A percentile compares a stretch with the other conserved stretches of the same genome.
These are phyloP conservation scores for Hylomyscus alleni DNA, from an alignment of 2,797 vertebrate genomes.

Conservation along the genomic window DNA sequence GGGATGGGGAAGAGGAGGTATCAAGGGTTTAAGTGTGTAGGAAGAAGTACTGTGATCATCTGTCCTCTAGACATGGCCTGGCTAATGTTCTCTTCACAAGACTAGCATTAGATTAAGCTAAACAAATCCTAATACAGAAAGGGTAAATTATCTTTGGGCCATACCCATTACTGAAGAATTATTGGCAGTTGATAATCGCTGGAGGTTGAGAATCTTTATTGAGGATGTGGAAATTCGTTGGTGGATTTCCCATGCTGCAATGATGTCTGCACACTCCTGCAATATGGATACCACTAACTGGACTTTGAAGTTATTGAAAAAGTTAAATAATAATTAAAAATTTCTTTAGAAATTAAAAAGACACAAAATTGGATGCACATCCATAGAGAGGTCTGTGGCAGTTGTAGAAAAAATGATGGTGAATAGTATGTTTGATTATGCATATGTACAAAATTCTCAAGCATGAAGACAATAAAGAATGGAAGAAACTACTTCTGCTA, in stretches of 20 bases:
- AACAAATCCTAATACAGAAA: background rate
- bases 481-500: background rate
- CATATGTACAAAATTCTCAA: background rate
- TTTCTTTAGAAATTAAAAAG: background rate
- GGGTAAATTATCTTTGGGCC: too few relatives aligned
- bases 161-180: background rate
- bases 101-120: background rate
- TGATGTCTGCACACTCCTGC: background rate
- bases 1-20: background rate
- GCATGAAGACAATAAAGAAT: background rate
- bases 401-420: background rate
- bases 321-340: background rate
- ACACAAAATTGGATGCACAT: too few relatives aligned
- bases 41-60: background rate
- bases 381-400: background rate
- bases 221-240: background rate
- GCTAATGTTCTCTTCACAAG: background rate
- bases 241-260: background rate
- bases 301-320: background rate
- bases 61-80: background rate
- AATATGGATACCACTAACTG: background rate
- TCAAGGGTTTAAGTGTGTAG: too few relatives aligned
- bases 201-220: background rate
- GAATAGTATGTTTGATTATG: background rate
- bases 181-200: background rate